Conservation (phyloP, 2,888 invertebrate species). For the Polylopha cassiicola region DNA sequence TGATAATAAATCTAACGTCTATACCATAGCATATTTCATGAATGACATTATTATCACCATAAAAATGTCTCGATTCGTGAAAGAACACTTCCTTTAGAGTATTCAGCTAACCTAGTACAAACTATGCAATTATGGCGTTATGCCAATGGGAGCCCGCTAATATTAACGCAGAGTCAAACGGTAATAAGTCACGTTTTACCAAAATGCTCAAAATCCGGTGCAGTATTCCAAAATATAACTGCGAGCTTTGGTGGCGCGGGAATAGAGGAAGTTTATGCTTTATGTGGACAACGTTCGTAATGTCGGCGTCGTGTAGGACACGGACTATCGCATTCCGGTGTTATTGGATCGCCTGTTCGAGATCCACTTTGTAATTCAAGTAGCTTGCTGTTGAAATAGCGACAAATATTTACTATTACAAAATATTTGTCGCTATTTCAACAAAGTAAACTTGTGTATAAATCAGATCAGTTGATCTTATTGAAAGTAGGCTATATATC, state of each 20-base stretch:
- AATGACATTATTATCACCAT: constrained; percentile 44
- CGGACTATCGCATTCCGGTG: constrained; percentile 18
- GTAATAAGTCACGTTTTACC: constrained; percentile 56
- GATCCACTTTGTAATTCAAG: too few relatives aligned
- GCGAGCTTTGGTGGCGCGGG: constrained; percentile 40
- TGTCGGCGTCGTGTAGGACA: constrained; percentile 18
- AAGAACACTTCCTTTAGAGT: constrained; percentile 51
- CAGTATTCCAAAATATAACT: constrained; percentile 41
- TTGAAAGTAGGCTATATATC: too few relatives aligned
- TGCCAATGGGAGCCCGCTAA: constrained; percentile 59
- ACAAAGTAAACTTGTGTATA: too few relatives aligned
- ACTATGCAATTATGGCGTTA: constrained; percentile 56
- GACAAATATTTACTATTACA: too few relatives aligned
- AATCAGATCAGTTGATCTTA: too few relatives aligned
- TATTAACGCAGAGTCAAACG: constrained; percentile 47
- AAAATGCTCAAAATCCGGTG: constrained; percentile 51
- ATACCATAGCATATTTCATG: constrained; percentile 34
- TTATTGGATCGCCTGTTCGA: too few relatives aligned
- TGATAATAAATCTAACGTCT: constrained; percentile 7
- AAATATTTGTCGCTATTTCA: too few relatives aligned
- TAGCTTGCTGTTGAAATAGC: too few relatives aligned
- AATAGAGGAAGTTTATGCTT: constrained; percentile 47
- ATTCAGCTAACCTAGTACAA: constrained; percentile 44
- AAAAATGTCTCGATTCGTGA: constrained; percentile 57
- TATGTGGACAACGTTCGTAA: constrained; percentile 40